Conservation (phyloP, 2,797 vertebrate genomes). For the Rhyacichthys aspro region DNA sequence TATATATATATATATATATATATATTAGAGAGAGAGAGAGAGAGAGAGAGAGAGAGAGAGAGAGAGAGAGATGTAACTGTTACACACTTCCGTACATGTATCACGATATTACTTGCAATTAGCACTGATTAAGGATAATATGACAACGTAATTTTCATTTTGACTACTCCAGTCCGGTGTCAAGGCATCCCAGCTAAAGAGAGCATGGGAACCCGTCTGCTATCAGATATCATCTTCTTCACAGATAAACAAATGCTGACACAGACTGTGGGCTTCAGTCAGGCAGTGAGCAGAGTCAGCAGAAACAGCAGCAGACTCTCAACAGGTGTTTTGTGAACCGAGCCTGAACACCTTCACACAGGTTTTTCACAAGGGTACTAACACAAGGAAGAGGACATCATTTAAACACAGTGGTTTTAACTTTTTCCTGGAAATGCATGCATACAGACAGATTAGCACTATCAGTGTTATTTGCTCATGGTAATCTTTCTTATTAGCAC, state of each 20-base stretch:
- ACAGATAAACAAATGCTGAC: slow-evolving; percentile 65
- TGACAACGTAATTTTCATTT: not conserved
- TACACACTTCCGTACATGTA: too few species aligned
- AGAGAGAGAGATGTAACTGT: too few species aligned
- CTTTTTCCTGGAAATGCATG: too few species aligned
- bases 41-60: too few species aligned
- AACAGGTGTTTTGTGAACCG: slow-evolving; percentile 48
- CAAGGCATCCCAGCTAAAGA: slow-evolving; percentile 5
- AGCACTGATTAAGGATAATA: too few species aligned
- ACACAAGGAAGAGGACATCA: not conserved
- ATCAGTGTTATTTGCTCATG: too few species aligned
- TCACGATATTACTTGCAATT: too few species aligned
- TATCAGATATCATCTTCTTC: slow-evolving; percentile 30
- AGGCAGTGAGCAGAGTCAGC: slow-evolving; percentile 37
- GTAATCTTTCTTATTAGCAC: too few species aligned
- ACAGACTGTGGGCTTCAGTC: slow-evolving; percentile 12
- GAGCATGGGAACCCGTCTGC: slow-evolving; percentile 34
- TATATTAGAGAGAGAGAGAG: too few species aligned
- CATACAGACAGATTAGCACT: too few species aligned
- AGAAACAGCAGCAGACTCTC: slow-evolving; percentile 33
- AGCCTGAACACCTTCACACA: slow-evolving; percentile 40
- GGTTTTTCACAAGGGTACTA: slow-evolving; percentile 18
- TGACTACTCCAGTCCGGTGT: not conserved
- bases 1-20: too few species aligned
- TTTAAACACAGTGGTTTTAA: not conserved